Conservation (phyloP, 2,888 invertebrate genomes). For the Epistrophella euchroma region DNA sequence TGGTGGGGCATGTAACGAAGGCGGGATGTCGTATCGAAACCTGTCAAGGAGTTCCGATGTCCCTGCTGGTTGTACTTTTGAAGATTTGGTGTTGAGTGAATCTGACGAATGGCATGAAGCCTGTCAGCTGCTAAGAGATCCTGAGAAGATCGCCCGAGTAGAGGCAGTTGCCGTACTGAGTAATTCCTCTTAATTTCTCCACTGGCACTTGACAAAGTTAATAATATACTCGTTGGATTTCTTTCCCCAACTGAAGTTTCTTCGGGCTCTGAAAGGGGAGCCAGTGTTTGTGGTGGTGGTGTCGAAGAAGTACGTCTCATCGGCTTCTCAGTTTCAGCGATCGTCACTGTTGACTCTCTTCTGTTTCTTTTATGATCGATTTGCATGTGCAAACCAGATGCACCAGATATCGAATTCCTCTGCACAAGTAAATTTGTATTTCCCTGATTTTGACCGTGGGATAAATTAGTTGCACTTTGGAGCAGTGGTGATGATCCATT, state of each 20-base stretch:
- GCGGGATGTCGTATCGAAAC: slow-evolving; percentile 79
- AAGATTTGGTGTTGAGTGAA: slow-evolving; percentile 83
- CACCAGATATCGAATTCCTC: slow-evolving; percentile 81
- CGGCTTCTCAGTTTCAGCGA: slow-evolving; percentile 60
- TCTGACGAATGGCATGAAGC: slow-evolving; percentile 81
- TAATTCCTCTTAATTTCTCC: slow-evolving; percentile 83
- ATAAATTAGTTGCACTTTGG: slow-evolving; percentile 83
- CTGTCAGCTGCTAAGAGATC: slow-evolving; percentile 79
- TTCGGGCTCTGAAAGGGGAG: slow-evolving; percentile 55
- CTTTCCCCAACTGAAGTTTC: slow-evolving; percentile 77
- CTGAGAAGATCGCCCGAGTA: slow-evolving; percentile 82
- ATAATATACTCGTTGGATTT: slow-evolving; percentile 81
- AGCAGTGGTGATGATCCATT: slow-evolving; percentile 84
- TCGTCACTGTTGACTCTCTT: slow-evolving; percentile 81
- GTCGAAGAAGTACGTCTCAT: slow-evolving; percentile 60
- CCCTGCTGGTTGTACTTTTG: slow-evolving; percentile 81
- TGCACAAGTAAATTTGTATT: slow-evolving; percentile 79
- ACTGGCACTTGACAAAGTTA: slow-evolving; percentile 82
- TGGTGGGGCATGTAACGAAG: slow-evolving; percentile 77
- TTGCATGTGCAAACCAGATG: slow-evolving; percentile 82
- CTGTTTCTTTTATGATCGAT: slow-evolving; percentile 81
- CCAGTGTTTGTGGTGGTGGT: slow-evolving; percentile 30
- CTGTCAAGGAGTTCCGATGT: slow-evolving; percentile 77
- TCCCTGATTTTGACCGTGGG: slow-evolving; percentile 77
- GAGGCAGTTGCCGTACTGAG: slow-evolving; percentile 82